A percentile compares a stretch with the other conserved stretches of the same genome.
These are phyloP conservation scores for Caenorhabditis sp. DNA, from an alignment of 2,888 invertebrate genomes.

Conservation along the genomic window DNA sequence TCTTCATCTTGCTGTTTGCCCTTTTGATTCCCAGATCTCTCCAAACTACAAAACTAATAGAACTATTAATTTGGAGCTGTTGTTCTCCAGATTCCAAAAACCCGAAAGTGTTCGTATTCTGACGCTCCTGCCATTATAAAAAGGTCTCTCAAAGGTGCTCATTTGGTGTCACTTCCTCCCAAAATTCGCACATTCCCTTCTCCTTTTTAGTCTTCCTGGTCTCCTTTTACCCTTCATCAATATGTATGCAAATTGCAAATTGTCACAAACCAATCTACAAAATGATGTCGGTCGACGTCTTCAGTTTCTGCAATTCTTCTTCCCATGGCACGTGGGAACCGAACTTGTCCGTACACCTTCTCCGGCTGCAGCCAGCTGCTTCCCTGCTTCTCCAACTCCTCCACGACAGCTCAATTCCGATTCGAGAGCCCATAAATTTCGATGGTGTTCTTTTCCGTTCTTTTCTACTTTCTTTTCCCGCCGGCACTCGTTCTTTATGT, in stretches of 20 bases:
- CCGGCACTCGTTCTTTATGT: neutral
- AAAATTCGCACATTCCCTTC: neutral
- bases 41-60: too few species aligned
- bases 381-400: neutral
- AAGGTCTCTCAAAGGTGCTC: too few species aligned
- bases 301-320: constrained; percentile 6
- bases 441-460: constrained; percentile 45
- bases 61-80: too few species aligned
- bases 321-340: constrained; percentile 4
- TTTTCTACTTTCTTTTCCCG: constrained; percentile 25
- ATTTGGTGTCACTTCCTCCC: too few species aligned
- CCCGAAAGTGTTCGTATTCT: too few species aligned
- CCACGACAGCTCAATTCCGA: constrained; percentile 21
- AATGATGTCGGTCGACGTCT: constrained; percentile 5
- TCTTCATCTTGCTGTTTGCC: too few species aligned
- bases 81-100: too few species aligned
- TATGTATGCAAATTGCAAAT: constrained; percentile 28
- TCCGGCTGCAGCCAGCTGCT: constrained; percentile 1
- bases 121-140: too few species aligned
- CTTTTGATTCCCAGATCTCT: too few species aligned
- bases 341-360: neutral
- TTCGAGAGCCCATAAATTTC: constrained; percentile 57
- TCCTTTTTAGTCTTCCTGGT: too few species aligned
- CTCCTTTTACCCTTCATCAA: neutral
- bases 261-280: constrained; percentile 1